A percentile compares a stretch with the other conserved stretches of the same genome.
Conservation (phyloP, 2,888 invertebrate genomes). For the Plebejus melissa region DNA sequence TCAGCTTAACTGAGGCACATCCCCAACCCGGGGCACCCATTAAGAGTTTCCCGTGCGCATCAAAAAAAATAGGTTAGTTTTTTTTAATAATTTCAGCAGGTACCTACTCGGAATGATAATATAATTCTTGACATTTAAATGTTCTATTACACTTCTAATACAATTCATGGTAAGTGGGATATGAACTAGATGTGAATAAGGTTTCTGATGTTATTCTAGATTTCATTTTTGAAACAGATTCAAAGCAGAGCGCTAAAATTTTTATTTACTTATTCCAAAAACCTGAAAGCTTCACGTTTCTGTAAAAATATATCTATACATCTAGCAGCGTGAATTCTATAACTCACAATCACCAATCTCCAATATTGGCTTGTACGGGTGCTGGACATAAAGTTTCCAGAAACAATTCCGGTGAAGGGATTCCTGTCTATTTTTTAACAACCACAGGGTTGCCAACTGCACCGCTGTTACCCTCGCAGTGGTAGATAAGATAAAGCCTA, state of each 20-base stretch:
- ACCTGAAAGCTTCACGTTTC: neutral
- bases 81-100: too few relatives aligned
- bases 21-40: too few relatives aligned
- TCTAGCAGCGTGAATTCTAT: neutral
- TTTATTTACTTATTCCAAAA: neutral
- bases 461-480: neutral
- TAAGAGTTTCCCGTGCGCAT: too few relatives aligned
- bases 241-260: neutral
- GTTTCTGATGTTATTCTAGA: neutral
- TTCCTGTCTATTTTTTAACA: constrained; percentile 21
- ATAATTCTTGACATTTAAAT: too few relatives aligned
- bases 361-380: constrained; percentile 21
- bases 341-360: constrained; percentile 13
- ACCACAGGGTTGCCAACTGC: neutral
- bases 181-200: too few relatives aligned
- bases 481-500: too few relatives aligned
- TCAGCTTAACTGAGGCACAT: too few relatives aligned
- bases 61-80: too few relatives aligned
- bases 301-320: neutral
- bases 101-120: too few relatives aligned
- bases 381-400: constrained; percentile 5
- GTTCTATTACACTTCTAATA: too few relatives aligned
- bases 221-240: neutral
- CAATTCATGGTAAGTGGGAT: too few relatives aligned
- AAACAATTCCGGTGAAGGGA: constrained; percentile 10